Conservation (phyloP, 2,888 invertebrate genomes). For the Cantharis rustica region DNA sequence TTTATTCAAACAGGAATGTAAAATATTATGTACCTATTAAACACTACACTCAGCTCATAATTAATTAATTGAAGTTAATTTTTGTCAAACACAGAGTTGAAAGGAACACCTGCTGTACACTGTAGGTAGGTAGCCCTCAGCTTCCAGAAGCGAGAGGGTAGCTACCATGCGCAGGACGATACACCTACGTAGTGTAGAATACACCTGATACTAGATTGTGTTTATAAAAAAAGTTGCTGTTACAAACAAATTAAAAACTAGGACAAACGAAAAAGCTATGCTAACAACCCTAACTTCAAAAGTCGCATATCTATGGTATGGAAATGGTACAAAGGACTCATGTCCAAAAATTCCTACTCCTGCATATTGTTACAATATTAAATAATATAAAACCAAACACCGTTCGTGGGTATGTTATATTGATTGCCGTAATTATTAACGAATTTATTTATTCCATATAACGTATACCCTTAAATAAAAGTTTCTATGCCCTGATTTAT, state of each 20-base stretch:
- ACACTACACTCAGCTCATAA: constrained; percentile 14
- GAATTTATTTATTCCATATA: not conserved
- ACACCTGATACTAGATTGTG: constrained; percentile 20
- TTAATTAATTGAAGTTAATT: constrained; percentile 22
- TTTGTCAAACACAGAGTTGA: constrained; percentile 22
- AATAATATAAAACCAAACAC: not conserved
- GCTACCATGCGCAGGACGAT: constrained; percentile 37
- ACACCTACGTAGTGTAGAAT: constrained; percentile 26
- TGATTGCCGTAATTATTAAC: not conserved
- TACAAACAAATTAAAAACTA: constrained; percentile 2
- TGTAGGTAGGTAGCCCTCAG: constrained; percentile 36
- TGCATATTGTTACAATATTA: not conserved
- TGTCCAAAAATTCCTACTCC: not conserved
- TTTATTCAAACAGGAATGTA: not conserved
- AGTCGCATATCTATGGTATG: not conserved
- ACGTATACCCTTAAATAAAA: not conserved
- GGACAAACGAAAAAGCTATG: not conserved
- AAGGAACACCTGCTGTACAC: constrained; percentile 37
- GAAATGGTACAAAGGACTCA: not conserved
- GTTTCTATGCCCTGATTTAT: not conserved
- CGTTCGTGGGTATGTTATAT: not conserved
- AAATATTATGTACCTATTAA: not conserved
- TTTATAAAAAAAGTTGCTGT: constrained; percentile 6
- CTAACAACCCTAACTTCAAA: not conserved
- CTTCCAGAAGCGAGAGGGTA: constrained; percentile 35